Evolutionary conservation across 2,797 vertebrate species (phyloP).

Genomic region (Rhinatrema bivittatum): DNA sequence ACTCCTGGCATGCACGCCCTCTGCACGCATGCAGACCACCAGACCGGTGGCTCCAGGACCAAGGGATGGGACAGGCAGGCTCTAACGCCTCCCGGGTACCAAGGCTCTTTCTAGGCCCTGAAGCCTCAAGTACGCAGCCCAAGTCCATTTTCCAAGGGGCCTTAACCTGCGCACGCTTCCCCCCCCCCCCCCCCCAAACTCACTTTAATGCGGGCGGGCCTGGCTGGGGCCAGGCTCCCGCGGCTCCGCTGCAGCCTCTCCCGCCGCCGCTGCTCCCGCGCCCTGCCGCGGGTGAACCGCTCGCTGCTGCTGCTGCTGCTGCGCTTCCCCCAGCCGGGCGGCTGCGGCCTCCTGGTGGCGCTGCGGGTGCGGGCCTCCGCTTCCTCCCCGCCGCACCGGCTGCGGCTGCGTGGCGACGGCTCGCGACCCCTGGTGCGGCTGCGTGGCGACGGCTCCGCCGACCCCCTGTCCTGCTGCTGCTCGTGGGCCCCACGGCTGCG

Average conservation of each 20-base stretch:
- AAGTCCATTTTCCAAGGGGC: too few species aligned
- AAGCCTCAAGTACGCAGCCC: too few species aligned
- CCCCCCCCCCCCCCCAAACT: slow-evolving; percentile 11
- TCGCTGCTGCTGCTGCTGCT: slow-evolving; percentile 54
- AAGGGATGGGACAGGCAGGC: too few species aligned
- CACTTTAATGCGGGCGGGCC: slow-evolving; percentile 59
- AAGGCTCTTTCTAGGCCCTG: background rate
- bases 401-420: slow-evolving; percentile 61
- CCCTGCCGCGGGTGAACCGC: slow-evolving; percentile 71
- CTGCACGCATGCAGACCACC: too few species aligned
- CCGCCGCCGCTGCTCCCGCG: slow-evolving; percentile 68
- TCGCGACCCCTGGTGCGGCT: slow-evolving; percentile 66
- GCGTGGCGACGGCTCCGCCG: too few species aligned
- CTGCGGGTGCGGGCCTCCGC: slow-evolving; percentile 45
- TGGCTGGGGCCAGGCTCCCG: slow-evolving; percentile 58
- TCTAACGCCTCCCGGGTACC: too few species aligned
- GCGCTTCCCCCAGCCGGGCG: slow-evolving; percentile 37
- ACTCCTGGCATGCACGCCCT: too few species aligned
- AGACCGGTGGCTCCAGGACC: too few species aligned
- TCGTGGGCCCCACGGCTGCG: slow-evolving; percentile 27
- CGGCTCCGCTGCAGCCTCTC: slow-evolving; percentile 68
- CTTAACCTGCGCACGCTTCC: too few species aligned
- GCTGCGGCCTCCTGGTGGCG: slow-evolving; percentile 14
- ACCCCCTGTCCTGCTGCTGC: too few species aligned
- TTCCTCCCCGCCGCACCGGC: slow-evolving; percentile 36